Conservation (phyloP, 2,113 vertebrate species). For the Petrocephalus zakoni region DNA sequence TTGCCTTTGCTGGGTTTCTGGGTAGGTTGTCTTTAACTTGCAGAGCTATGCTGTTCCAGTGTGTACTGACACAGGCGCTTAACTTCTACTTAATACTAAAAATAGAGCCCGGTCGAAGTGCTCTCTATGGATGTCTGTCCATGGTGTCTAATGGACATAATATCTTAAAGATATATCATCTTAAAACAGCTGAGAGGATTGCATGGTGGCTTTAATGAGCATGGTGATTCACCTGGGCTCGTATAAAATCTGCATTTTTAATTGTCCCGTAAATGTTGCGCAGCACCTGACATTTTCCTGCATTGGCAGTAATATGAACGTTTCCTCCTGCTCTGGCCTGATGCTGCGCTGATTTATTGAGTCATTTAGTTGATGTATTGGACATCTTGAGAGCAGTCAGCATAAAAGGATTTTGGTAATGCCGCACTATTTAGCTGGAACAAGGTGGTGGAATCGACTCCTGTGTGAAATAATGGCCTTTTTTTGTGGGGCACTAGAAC, state of each 20-base stretch:
- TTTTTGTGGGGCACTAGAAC: conserved; percentile 12
- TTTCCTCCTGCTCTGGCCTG: conserved; percentile 2
- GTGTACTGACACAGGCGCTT: neutral
- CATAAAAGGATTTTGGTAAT: conserved; percentile 8
- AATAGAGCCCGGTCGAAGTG: neutral
- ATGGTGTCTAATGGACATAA: neutral
- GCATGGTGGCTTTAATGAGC: too few species aligned
- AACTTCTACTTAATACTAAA: neutral
- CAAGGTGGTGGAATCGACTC: neutral
- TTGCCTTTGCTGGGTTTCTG: neutral
- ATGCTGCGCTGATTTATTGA: conserved; percentile 6
- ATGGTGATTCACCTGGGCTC: neutral
- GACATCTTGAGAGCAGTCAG: neutral
- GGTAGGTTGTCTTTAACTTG: neutral
- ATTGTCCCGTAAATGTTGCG: neutral
- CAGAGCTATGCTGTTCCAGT: neutral
- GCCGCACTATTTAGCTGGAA: neutral
- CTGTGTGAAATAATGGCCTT: conserved; percentile 8
- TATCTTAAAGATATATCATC: neutral
- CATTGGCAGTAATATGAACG: neutral
- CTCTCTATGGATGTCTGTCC: neutral
- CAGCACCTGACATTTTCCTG: neutral
- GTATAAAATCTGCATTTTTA: neutral
- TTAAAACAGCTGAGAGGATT: neutral
- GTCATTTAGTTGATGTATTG: conserved; percentile 14